These are phyloP conservation scores for Hipposideros armiger DNA, from an alignment of 2,113 vertebrate genomes.

Conservation along the genomic window DNA sequence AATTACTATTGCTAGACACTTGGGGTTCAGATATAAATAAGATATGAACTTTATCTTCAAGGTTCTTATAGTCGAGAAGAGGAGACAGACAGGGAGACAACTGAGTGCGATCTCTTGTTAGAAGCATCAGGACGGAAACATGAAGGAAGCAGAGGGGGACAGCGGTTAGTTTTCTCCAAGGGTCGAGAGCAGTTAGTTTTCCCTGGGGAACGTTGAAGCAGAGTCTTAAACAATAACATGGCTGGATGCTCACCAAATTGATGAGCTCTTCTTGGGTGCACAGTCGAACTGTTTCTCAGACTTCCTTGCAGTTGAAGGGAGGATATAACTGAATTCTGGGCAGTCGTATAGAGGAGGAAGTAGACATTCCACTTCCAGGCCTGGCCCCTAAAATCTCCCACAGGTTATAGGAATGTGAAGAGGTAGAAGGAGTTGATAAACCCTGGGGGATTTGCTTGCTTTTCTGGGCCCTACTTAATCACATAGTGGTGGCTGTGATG, in stretches of 20 bases:
- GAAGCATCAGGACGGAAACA: not conserved
- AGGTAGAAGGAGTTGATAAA: not conserved
- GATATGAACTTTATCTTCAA: not conserved
- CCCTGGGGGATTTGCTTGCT: not conserved
- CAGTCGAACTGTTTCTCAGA: not conserved
- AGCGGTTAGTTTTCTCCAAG: not conserved
- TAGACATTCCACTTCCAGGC: not conserved
- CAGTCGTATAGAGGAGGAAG: not conserved
- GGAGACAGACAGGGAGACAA: not conserved
- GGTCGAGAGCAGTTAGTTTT: not conserved
- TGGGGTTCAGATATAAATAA: not conserved
- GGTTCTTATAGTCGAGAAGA: not conserved
- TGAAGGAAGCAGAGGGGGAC: not conserved
- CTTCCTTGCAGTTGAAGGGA: not conserved
- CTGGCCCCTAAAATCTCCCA: not conserved
- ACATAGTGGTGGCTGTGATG: not conserved
- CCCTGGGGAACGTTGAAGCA: not conserved
- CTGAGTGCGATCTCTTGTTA: rapidly evolving
- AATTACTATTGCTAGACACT: not conserved
- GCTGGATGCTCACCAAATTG: not conserved
- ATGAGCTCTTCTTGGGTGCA: not conserved
- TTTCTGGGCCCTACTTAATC: not conserved
- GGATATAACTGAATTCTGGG: not conserved
- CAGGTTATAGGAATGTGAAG: not conserved
- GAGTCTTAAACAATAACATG: not conserved